Evolutionary conservation across 2,113 vertebrate species (phyloP).

Genomic region (Toxotes chatareus): DNA sequence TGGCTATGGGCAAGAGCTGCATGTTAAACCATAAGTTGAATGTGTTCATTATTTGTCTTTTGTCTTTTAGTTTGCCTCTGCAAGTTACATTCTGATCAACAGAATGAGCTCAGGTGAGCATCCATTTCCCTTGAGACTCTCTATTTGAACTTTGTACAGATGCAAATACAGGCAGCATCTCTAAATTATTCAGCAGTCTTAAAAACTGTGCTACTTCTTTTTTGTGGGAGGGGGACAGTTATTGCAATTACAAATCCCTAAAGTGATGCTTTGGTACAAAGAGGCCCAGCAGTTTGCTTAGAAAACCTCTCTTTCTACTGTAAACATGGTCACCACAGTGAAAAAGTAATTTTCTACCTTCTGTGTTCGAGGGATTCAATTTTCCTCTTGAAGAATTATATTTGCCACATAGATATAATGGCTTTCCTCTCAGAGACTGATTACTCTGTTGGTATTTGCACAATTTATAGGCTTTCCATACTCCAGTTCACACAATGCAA

Average conservation of each 20-base stretch:
- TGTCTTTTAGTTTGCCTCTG: slow-evolving; percentile 10
- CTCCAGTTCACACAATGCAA: background rate
- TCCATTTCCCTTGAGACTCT: background rate
- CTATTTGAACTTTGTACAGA: slow-evolving; percentile 14
- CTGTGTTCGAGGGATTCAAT: slow-evolving; percentile 61
- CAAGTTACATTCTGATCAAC: background rate
- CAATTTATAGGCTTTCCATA: slow-evolving; percentile 17
- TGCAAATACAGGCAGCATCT: slow-evolving; percentile 17
- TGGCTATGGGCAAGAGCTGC: slow-evolving; percentile 17
- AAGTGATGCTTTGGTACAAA: slow-evolving; percentile 36
- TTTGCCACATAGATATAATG: slow-evolving; percentile 57
- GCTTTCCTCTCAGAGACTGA: slow-evolving; percentile 43
- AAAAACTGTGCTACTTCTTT: background rate
- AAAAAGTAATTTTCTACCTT: slow-evolving; percentile 68
- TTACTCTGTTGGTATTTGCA: slow-evolving; percentile 45
- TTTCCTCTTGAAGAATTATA: slow-evolving; percentile 69
- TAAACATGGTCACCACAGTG: slow-evolving; percentile 31
- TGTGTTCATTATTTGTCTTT: slow-evolving; percentile 24
- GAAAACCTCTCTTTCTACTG: slow-evolving; percentile 22
- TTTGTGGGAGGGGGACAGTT: fast-evolving
- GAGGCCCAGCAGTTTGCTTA: slow-evolving; percentile 12
- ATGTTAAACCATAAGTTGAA: slow-evolving; percentile 33
- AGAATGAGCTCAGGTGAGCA: slow-evolving; percentile 4
- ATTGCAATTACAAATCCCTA: slow-evolving; percentile 27
- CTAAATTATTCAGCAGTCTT: background rate